phyloP scores from a whole-genome alignment of 2,888 invertebrate genomes.

The Eristalis pertinax region DNA sequence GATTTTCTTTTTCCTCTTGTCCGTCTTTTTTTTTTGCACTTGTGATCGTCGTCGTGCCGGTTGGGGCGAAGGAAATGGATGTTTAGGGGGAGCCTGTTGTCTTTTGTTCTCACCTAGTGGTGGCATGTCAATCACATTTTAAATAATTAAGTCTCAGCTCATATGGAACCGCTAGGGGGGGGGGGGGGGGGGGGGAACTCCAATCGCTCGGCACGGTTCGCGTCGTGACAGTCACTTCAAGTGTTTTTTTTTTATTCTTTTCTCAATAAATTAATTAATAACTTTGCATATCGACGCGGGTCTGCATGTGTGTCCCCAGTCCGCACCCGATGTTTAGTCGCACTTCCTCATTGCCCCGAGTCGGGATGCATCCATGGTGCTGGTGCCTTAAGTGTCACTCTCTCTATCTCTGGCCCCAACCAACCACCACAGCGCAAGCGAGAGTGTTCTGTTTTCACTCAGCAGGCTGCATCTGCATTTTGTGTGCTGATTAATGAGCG shows the following conservation, averaged over 20 bases:
- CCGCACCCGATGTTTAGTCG: background rate
- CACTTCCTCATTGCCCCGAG: slow-evolving; percentile 55
- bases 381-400: no score
- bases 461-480: slow-evolving; percentile 1
- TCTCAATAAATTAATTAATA: slow-evolving; percentile 64
- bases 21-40: background rate
- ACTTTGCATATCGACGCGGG: slow-evolving; percentile 24
- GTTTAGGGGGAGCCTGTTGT: background rate
- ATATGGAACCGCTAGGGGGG: no score
- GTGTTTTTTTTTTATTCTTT: slow-evolving; percentile 50
- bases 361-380: background rate
- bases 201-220: background rate
- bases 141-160: slow-evolving; percentile 54
- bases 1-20: background rate
- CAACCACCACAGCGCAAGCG: no score
- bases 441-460: background rate
- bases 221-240: background rate
- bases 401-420: no score
- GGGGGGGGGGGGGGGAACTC: background rate
- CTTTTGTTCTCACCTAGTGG: slow-evolving; percentile 56
- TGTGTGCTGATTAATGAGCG: slow-evolving; percentile 38
- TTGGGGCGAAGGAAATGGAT: background rate
- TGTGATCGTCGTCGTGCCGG: background rate
- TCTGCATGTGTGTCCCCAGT: background rate
- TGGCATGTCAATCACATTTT: slow-evolving; percentile 58